Percentiles rank a stretch among this genome's conserved stretches.
Evolutionary conservation across 2,113 vertebrate species (phyloP).

Genomic region (Dicaeum eximium): DNA sequence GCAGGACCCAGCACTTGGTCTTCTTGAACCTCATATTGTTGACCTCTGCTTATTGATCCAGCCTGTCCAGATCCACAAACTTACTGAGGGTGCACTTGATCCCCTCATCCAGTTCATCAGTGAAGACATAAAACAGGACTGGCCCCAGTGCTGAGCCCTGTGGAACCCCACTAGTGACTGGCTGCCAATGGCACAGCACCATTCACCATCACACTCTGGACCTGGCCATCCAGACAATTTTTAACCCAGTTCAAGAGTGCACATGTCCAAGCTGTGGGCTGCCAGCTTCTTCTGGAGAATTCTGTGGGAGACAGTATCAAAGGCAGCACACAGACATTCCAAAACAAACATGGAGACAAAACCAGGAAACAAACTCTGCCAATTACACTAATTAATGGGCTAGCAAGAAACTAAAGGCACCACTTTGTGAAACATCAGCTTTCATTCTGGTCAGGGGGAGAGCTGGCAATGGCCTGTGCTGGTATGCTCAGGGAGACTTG

Average conservation of each 20-base stretch:
- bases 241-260: background rate
- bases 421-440: background rate
- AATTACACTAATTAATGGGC: background rate
- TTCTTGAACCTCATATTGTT: background rate
- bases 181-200: background rate
- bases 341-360: background rate
- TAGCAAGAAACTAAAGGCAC: background rate
- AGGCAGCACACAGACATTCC: background rate
- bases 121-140: background rate
- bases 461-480: background rate
- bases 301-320: background rate
- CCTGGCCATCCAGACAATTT: fast-evolving
- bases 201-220: background rate
- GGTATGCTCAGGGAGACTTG: background rate
- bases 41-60: background rate
- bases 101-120: background rate
- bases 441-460: background rate
- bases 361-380: background rate
- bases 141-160: background rate
- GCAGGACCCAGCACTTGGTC: background rate
- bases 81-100: background rate
- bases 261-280: background rate
- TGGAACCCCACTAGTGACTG: no score
- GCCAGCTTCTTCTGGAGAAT: background rate
- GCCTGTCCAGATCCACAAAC: background rate